phyloP scores from a whole-genome alignment of 2,888 invertebrate genomes.

The Calameuta pallipes region DNA sequence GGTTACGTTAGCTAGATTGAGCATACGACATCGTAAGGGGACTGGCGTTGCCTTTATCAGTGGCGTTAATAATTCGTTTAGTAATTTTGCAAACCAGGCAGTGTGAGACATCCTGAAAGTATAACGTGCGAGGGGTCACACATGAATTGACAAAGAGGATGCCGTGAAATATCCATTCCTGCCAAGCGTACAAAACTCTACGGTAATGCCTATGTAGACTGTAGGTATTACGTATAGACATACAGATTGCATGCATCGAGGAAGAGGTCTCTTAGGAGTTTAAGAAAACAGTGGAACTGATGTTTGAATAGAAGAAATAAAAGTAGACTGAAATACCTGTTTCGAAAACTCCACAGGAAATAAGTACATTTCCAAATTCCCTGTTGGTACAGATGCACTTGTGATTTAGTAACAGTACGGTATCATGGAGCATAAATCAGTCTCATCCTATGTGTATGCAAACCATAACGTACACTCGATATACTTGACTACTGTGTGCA shows the following conservation, averaged over 20 bases:
- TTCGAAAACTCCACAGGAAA: not conserved
- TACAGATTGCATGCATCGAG: not conserved
- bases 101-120: conserved; percentile 43
- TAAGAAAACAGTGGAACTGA: not conserved
- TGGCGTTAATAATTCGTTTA: conserved; percentile 61
- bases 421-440: not conserved
- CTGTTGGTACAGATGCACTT: not conserved
- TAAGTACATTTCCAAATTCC: not conserved
- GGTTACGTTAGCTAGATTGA: conserved; percentile 18
- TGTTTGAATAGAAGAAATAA: not conserved
- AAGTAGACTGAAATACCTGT: not conserved
- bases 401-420: not conserved
- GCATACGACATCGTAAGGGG: conserved; percentile 13
- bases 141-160: conserved; percentile 49
- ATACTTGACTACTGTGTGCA: not conserved
- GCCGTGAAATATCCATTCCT: not conserved
- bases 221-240: not conserved
- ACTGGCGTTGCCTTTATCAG: conserved; percentile 52
- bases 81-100: conserved; percentile 59
- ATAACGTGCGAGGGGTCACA: conserved; percentile 46
- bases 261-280: not conserved
- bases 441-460: not conserved
- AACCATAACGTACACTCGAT: not conserved
- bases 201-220: not conserved
- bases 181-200: not conserved